These are phyloP conservation scores for Luffia ferchaultella DNA, from an alignment of 2,888 invertebrate species.

Conservation along the genomic window DNA sequence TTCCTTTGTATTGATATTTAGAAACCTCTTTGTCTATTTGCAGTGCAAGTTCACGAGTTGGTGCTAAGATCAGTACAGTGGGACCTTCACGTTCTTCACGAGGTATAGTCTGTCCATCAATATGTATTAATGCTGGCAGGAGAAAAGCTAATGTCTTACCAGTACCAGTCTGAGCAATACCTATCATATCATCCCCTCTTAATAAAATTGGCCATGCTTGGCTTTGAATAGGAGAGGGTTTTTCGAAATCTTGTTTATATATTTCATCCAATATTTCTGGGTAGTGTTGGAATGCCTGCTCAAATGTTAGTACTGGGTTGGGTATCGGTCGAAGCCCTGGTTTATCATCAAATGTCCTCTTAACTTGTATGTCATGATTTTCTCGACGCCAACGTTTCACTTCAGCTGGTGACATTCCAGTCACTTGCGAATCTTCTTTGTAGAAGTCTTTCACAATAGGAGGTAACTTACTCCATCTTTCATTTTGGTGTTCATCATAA, in stretches of 20 bases:
- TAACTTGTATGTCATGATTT: conserved; percentile 80
- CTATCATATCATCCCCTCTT: conserved; percentile 92
- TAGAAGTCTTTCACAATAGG: conserved; percentile 85
- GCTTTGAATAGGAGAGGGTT: conserved; percentile 90
- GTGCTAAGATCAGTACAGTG: conserved; percentile 88
- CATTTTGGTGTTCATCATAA: conserved; percentile 62
- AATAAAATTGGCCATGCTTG: conserved; percentile 96
- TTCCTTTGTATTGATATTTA: conserved; percentile 89
- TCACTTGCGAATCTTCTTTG: conserved; percentile 75
- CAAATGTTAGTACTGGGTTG: conserved; percentile 82
- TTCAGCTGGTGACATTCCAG: conserved; percentile 69
- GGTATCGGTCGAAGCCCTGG: conserved; percentile 63
- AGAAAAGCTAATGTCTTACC: conserved; percentile 96
- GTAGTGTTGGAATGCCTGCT: conserved; percentile 82
- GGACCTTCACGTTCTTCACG: conserved; percentile 79
- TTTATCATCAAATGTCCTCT: conserved; percentile 68
- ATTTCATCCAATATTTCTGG: conserved; percentile 87
- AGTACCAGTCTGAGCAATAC: conserved; percentile 95
- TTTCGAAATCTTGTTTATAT: conserved; percentile 77
- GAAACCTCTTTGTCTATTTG: conserved; percentile 92
- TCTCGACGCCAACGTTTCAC: conserved; percentile 69
- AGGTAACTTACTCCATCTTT: conserved; percentile 71
- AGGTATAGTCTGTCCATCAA: conserved; percentile 83
- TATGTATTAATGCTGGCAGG: conserved; percentile 92
- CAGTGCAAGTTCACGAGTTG: conserved; percentile 90